Base-by-base conservation (phyloP, 2,888 invertebrate genomes). In the Euplagia quadripunctaria region DNA sequence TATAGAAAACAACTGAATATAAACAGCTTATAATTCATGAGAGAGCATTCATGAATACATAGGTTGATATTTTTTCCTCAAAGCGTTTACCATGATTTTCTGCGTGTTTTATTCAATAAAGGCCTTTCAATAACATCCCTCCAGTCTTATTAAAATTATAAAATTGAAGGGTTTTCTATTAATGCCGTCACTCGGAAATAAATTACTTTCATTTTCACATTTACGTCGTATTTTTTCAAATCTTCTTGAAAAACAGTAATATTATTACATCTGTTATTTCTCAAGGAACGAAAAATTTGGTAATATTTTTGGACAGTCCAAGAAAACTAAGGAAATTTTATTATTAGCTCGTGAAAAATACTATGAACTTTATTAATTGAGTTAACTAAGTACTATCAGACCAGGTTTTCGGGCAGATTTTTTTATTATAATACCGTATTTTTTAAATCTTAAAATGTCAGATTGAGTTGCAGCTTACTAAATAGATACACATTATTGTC, bases 81-180 rank as follows among this genome's bases (percentile, higher is more conserved):
- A 78, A 83, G 79, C 85, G 81, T 88, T 86, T 88, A 85, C 86
- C 87, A 85, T 85, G 88, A 90, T 90, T 93, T 89, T 88, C 87
- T 81, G 43, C 79, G 82, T 83, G 83, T 88, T 91, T 89, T 86
- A 89, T 91, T 90, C 87, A 91, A 89, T 89, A 89, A 87, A 88
- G 86, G 82, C 84, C 89, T 91, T 91, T 91, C 91, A 92, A 92
- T 91, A 92, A 90, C 90, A 90, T 88, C 90, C 89, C 91, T 81
- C 85, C 82, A 79, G 85, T 82, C 87, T 88, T 86, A 87, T 84
- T 84, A 88, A 90, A 91, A 90, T 88, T 89, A 89, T 86, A 86
- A 89, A 89, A 89, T 87, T 86, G 85, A 89, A 90, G 86, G 88
- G 86, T 86, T 88, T 87, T 85, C 86, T 86, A 86, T 87, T 83